Conservation (phyloP, 2,888 invertebrate species). For the Urechis unicinctus region DNA sequence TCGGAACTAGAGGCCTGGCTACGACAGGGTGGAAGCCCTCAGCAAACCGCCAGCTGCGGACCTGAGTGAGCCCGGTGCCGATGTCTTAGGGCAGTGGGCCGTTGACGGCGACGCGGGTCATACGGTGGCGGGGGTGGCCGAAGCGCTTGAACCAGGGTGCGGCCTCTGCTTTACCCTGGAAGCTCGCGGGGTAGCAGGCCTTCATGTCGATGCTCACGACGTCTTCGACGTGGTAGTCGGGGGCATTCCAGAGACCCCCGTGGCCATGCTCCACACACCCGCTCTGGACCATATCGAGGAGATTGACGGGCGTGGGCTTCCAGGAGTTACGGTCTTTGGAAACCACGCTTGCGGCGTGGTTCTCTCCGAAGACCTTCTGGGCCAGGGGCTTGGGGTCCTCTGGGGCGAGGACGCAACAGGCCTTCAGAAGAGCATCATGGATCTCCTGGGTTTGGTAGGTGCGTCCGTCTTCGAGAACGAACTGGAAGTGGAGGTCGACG, state of each 20-base stretch:
- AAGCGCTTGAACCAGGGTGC: not conserved
- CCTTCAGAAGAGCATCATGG: not conserved
- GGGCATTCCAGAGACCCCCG: not conserved
- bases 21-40: too few relatives aligned
- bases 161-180: not conserved
- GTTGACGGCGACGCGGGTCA: not conserved
- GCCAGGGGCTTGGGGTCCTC: too few relatives aligned
- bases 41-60: too few relatives aligned
- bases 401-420: not conserved
- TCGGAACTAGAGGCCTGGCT: too few relatives aligned
- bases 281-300: not conserved
- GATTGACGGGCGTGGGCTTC: not conserved
- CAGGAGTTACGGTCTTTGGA: not conserved
- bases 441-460: not conserved
- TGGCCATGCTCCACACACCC: not conserved
- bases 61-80: too few relatives aligned
- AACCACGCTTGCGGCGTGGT: not conserved
- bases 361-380: not conserved
- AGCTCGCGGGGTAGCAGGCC: not conserved
- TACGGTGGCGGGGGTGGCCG: not conserved
- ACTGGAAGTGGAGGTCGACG: not conserved
- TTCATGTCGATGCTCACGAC: not conserved
- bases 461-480: not conserved
- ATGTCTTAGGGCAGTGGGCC: not conserved
- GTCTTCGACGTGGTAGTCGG: not conserved